Percentiles rank a stretch among this genome's conserved stretches.
These are phyloP conservation scores for Onychostruthus taczanowskii DNA, from an alignment of 2,113 vertebrate species.

Conservation along the genomic window DNA sequence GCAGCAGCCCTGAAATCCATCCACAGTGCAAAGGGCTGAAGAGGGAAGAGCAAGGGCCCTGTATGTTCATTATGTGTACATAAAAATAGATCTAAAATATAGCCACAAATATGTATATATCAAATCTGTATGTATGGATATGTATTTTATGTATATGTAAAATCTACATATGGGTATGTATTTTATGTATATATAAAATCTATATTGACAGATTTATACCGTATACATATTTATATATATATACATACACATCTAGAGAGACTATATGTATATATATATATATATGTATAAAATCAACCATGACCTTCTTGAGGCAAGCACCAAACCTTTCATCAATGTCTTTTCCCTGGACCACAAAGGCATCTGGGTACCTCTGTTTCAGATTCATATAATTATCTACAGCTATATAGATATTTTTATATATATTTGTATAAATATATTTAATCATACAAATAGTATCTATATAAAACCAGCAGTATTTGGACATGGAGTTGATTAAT, in stretches of 20 bases:
- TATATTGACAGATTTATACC: background rate
- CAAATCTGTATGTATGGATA: too few species aligned
- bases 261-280: too few species aligned
- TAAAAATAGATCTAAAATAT: background rate
- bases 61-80: rapidly evolving
- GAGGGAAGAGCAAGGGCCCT: background rate
- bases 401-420: background rate
- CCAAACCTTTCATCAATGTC: background rate
- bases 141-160: background rate
- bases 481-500: background rate
- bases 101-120: background rate
- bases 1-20: background rate
- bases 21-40: background rate
- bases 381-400: background rate
- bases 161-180: too few species aligned
- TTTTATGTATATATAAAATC: too few species aligned
- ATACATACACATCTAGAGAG: background rate
- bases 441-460: background rate
- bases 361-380: background rate
- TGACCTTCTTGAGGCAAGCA: background rate
- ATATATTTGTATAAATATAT: too few species aligned
- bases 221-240: background rate
- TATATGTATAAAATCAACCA: background rate
- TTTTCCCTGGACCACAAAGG: background rate
- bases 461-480: too few species aligned